Percentiles rank a stretch among this genome's conserved stretches.
These are phyloP conservation scores for Lophotriccus pileatus DNA, from an alignment of 2,797 vertebrate genomes.

Conservation along the genomic window DNA sequence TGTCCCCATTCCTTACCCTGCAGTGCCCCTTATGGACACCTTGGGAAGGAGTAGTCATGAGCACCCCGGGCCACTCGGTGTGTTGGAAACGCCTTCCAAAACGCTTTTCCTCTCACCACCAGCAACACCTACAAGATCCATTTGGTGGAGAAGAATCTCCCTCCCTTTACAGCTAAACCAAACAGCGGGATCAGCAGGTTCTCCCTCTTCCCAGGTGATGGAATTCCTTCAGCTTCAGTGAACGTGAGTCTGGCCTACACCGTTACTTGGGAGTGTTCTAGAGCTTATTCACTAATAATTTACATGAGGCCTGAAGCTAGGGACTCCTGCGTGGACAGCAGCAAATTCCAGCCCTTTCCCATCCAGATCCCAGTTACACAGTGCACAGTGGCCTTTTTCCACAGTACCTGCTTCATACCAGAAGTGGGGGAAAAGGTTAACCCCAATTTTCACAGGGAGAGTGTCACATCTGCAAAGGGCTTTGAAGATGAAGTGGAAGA, in stretches of 20 bases:
- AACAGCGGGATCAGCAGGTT: background rate
- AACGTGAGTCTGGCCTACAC: background rate
- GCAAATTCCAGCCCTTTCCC: background rate
- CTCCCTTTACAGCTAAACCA: background rate
- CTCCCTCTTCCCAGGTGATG: background rate
- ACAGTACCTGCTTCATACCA: background rate
- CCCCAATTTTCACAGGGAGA: background rate
- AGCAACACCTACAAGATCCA: background rate
- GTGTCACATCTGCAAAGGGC: too few relatives aligned
- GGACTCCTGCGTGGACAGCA: background rate
- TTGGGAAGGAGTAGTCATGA: background rate
- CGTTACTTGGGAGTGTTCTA: background rate
- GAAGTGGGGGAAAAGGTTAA: background rate
- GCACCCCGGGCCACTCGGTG: background rate
- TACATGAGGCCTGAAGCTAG: background rate
- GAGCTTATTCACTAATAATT: background rate
- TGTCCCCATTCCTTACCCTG: conserved; percentile 34
- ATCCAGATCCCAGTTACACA: background rate
- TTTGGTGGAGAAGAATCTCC: background rate
- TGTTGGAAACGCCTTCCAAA: background rate
- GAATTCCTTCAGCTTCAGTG: background rate
- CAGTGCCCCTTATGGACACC: conserved; percentile 49
- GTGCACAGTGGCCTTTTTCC: background rate
- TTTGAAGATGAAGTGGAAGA: background rate
- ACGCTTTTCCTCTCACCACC: background rate